A percentile compares a stretch with the other conserved stretches of the same genome.
Conservation (phyloP, 2,797 vertebrate species). For the Gouania willdenowi region DNA sequence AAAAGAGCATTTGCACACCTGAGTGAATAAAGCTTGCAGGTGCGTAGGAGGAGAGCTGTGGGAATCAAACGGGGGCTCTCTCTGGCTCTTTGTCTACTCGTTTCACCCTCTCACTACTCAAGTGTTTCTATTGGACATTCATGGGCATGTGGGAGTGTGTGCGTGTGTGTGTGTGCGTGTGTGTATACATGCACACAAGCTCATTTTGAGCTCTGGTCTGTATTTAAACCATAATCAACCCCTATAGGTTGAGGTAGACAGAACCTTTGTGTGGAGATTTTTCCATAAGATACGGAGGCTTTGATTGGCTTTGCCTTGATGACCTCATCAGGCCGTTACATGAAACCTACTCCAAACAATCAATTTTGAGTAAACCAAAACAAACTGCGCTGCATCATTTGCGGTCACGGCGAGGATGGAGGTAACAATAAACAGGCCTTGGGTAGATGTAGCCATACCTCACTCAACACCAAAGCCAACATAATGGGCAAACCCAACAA, state of each 20-base stretch:
- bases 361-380: slow-evolving; percentile 42
- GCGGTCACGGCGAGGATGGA: slow-evolving; percentile 34
- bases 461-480: slow-evolving; percentile 21
- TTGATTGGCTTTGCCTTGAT: slow-evolving; percentile 24
- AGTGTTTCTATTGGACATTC: slow-evolving; percentile 56
- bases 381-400: slow-evolving; percentile 26
- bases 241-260: slow-evolving; percentile 45
- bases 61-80: slow-evolving; percentile 52
- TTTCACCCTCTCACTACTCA: slow-evolving; percentile 44
- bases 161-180: neutral
- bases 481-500: slow-evolving; percentile 13
- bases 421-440: slow-evolving; percentile 52
- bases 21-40: slow-evolving; percentile 58
- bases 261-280: slow-evolving; percentile 49
- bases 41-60: slow-evolving; percentile 60
- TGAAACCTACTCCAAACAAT: slow-evolving; percentile 53
- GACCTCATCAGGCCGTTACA: slow-evolving; percentile 44
- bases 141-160: slow-evolving; percentile 18
- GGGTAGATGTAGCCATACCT: slow-evolving; percentile 13
- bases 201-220: slow-evolving; percentile 1
- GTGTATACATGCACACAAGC: neutral
- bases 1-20: slow-evolving; percentile 64
- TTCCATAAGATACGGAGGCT: slow-evolving; percentile 45
- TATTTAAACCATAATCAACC: slow-evolving; percentile 51
- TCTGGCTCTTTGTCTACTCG: slow-evolving; percentile 33